phyloP scores from a whole-genome alignment of 2,888 invertebrate genomes.

The Heteromyza rotundicornis region DNA sequence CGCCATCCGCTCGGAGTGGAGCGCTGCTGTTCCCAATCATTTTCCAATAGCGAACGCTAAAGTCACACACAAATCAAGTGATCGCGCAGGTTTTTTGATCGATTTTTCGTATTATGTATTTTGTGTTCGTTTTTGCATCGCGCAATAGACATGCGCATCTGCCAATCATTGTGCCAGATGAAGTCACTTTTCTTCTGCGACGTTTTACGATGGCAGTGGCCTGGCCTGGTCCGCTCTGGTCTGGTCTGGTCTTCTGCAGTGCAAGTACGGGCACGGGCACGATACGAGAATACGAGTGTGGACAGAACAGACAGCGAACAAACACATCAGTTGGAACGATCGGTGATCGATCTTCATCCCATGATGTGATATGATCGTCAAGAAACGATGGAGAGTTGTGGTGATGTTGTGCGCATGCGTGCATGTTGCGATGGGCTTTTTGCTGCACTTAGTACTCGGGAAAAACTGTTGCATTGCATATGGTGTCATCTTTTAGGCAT shows the following conservation, averaged over 20 bases:
- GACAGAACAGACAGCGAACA: slow-evolving; percentile 54
- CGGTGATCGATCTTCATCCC: not conserved
- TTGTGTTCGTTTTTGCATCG: not conserved
- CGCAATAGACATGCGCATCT: slow-evolving; percentile 35
- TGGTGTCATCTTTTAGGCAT: not conserved
- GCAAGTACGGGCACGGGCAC: not conserved
- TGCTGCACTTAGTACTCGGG: not conserved
- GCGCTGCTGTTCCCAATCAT: slow-evolving; percentile 34
- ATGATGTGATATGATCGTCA: not conserved
- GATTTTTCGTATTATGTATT: not conserved
- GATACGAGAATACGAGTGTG: slow-evolving; percentile 40
- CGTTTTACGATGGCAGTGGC: not conserved
- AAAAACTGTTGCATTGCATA: not conserved
- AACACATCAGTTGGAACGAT: slow-evolving; percentile 35
- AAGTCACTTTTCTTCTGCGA: slow-evolving; percentile 32
- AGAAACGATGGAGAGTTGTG: not conserved
- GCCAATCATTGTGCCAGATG: slow-evolving; percentile 52
- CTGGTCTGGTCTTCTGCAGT: not conserved
- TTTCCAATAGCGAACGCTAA: slow-evolving; percentile 38
- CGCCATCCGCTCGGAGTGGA: not conserved
- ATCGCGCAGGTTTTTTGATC: slow-evolving; percentile 8
- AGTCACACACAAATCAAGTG: slow-evolving; percentile 29
- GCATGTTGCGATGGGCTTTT: not conserved
- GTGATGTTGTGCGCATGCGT: not conserved
- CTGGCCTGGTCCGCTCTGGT: no score